Evolutionary conservation across 2,797 vertebrate genomes (phyloP).

Genomic region (Pelobates cultripes): DNA sequence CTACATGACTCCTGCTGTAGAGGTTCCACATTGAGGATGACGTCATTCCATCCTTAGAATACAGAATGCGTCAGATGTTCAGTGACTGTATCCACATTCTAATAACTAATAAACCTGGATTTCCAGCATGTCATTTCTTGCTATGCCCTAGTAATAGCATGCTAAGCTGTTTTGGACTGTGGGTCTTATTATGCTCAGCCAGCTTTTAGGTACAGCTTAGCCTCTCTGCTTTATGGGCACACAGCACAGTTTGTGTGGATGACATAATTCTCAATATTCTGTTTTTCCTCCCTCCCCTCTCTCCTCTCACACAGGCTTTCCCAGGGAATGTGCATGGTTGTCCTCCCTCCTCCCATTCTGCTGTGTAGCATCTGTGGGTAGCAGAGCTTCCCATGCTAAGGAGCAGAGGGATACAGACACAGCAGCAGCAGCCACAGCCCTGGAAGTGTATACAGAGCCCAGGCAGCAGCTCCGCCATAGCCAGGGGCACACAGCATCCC

Average conservation of each 20-base stretch:
- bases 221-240: too few relatives aligned
- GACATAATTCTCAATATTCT: constrained; percentile 8
- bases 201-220: too few relatives aligned
- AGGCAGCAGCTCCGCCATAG: neutral
- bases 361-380: constrained; percentile 21
- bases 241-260: neutral
- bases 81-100: too few relatives aligned
- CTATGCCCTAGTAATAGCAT: too few relatives aligned
- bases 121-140: too few relatives aligned
- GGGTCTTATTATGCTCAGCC: too few relatives aligned
- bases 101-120: too few relatives aligned
- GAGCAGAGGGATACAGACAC: constrained; percentile 1
- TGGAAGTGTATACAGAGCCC: neutral
- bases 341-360: constrained; percentile 52
- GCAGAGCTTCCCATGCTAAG: constrained; percentile 39
- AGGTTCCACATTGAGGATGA: too few relatives aligned
- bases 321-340: constrained; percentile 43
- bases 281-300: neutral
- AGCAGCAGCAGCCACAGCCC: neutral
- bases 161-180: too few relatives aligned
- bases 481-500: neutral
- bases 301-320: constrained; percentile 16
- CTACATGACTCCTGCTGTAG: too few relatives aligned
- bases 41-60: too few relatives aligned
- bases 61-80: too few relatives aligned